Conservation (phyloP, 2,113 vertebrate species). For the Progne subis region DNA sequence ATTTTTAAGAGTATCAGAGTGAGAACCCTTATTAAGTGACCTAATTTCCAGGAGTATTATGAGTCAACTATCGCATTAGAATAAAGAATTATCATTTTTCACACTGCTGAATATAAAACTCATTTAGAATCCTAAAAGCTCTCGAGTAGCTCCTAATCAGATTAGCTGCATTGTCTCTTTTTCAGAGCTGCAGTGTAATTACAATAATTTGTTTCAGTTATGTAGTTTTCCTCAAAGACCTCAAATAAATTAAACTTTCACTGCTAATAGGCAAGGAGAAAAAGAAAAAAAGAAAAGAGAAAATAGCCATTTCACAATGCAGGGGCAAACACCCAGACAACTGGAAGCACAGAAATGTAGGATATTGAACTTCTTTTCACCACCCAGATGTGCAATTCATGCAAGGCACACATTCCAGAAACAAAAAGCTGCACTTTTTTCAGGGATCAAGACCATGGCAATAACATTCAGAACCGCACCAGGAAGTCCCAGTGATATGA, state of each 20-base stretch:
- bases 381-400: background rate
- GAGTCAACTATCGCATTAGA: background rate
- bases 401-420: background rate
- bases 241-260: background rate
- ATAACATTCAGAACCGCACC: background rate
- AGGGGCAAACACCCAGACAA: background rate
- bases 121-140: background rate
- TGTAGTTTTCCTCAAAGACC: background rate
- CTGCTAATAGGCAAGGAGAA: background rate
- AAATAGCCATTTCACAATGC: background rate
- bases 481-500: background rate
- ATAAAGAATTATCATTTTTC: background rate
- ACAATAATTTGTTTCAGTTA: background rate
- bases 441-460: background rate
- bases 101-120: background rate
- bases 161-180: background rate
- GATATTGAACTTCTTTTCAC: background rate
- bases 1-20: background rate
- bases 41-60: background rate
- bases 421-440: background rate
- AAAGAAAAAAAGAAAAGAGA: no score
- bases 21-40: background rate
- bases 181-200: background rate
- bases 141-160: background rate
- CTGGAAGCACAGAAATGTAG: background rate